Evolutionary conservation across 2,113 vertebrate genomes (phyloP), one percentile per base, ranked within the genome.

Genomic region (Calyptommatus sinebrachiatus): DNA sequence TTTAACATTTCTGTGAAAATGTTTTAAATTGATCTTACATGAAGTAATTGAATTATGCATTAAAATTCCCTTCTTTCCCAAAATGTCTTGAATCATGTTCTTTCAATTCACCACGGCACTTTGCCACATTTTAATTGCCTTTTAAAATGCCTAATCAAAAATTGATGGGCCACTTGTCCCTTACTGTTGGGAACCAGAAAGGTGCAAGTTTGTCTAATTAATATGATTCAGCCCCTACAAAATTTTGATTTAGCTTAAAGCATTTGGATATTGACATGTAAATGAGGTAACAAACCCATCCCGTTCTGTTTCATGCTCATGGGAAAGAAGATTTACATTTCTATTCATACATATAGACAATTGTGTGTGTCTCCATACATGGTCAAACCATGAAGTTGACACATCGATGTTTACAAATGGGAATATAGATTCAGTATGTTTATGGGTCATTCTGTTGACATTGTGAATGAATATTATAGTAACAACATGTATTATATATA

Each of bases 181-280:
- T 31, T 81, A 1, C 72, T 78, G 65, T 41, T 35, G 72, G 71
- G 41, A 67, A 73, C 71, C 21, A 24, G 57, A 83, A 85, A 76
- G n/a, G 63, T 62, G 11, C 22, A 57, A 29, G 78, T n/a, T 16
- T 50, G 79, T 24, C 65, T 53, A 57, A 79, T 63, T 72, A 9
- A 53, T 72, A 26, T 31, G 31, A 75, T 69, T 82, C 76, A 80
- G 73, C 77, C 78, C 71, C 57, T 28, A 73, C 57, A 76, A 66
- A 73, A 70, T 18, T 22, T 1, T 66, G 76, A 29, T 8, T 76
- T 72, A 35, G 67, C 0, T n/a, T 16, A 68, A 76, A 70, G 41
- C 7, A 0, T 68, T 61, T 22, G 12, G 9, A 6, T 66, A 18
- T 41, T 73, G 71, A 76, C 26, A 45, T 57, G 41, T 20, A 80